Conservation (phyloP, 1,140 invertebrate species). For the Lysiphlebus fabarum region DNA sequence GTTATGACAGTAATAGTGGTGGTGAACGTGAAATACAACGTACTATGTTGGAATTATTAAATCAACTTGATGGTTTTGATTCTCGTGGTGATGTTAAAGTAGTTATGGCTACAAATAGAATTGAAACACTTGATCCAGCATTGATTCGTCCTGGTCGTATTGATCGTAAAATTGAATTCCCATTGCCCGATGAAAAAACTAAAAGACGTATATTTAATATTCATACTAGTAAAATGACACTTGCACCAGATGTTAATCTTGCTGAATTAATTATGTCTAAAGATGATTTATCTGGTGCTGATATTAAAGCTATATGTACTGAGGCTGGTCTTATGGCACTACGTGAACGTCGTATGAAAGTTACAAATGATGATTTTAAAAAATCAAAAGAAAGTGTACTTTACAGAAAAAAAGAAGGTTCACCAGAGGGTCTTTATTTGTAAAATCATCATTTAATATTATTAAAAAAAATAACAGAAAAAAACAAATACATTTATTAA, state of each 20-base stretch:
- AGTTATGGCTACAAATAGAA: constrained; percentile 99
- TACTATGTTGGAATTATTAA: constrained; percentile 98
- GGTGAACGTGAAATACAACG: constrained; percentile 99
- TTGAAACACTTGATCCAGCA: constrained; percentile 98
- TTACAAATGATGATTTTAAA: constrained; percentile 98
- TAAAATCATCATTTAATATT: too few relatives aligned
- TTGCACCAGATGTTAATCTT: constrained; percentile 95
- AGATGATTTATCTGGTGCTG: constrained; percentile 97
- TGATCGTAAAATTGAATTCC: constrained; percentile 99
- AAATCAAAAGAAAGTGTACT: constrained; percentile 99
- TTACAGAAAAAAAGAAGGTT: constrained; percentile 98
- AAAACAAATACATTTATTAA: too few relatives aligned
- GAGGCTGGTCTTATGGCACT: constrained; percentile 98
- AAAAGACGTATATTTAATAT: constrained; percentile 98
- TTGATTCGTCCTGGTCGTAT: constrained; percentile 98
- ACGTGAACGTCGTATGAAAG: constrained; percentile 97
- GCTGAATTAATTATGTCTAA: constrained; percentile 99
- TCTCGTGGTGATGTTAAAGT: constrained; percentile 78
- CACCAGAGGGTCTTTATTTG: constrained; percentile 97
- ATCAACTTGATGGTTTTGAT: constrained; percentile 94
- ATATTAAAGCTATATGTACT: constrained; percentile 97
- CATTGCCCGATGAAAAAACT: constrained; percentile 98
- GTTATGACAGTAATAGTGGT: constrained; percentile 99
- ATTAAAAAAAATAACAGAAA: too few relatives aligned
- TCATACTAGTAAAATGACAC: constrained; percentile 96